Base-by-base conservation (phyloP, 2,113 vertebrate species). In the Colius striatus region DNA sequence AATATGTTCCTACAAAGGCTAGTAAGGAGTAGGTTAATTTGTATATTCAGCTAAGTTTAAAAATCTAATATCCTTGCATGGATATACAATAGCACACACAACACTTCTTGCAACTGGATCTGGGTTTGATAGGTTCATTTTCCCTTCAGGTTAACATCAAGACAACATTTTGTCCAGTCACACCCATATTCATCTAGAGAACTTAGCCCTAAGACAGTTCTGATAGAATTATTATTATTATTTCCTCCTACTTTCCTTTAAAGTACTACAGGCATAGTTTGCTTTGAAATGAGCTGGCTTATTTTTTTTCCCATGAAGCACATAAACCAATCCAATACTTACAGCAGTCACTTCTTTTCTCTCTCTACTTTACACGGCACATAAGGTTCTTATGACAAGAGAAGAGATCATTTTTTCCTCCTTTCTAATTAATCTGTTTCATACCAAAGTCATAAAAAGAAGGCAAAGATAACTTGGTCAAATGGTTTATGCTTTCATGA, bases 261-360 rank as follows among this genome's bases (percentile, higher is more conserved):
- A 95, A 95, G 53, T 78, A 88, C 50, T 68, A 32, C 26, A 93
- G 68, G 65, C 83, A 90, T n/a, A 72, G 48, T 78, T 96, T 81
- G 48, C 90, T 93, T 96, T 96, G 83, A 94, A 96, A 93, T 72
- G 76, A 95, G 53, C 25, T 75, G 73, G 72, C 43, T 30, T 54
- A 41, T 60, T 89, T 97, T 41, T 97, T 96, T 96, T 89, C 83
- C 76, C 95, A 93, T 81, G 76, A 89, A 96, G 76, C 78, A 95
- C 25, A 65, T 72, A 78, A 93, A 86, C 71, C 86, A 88, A 78
- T 77, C 76, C n/a, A 92, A 45, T 65, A 53, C 61, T 81, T 77
- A 65, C 5, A 90, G 21, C 29, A 58, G 26, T 84, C 50, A 36
- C 70, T 91, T 80, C 60, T 92, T 81, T 92, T 80, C n/a, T 58